Percentiles rank a stretch among this genome's conserved stretches.
Conservation (phyloP, 2,113 vertebrate genomes). For the Rhinopomastus cyanomelas region DNA sequence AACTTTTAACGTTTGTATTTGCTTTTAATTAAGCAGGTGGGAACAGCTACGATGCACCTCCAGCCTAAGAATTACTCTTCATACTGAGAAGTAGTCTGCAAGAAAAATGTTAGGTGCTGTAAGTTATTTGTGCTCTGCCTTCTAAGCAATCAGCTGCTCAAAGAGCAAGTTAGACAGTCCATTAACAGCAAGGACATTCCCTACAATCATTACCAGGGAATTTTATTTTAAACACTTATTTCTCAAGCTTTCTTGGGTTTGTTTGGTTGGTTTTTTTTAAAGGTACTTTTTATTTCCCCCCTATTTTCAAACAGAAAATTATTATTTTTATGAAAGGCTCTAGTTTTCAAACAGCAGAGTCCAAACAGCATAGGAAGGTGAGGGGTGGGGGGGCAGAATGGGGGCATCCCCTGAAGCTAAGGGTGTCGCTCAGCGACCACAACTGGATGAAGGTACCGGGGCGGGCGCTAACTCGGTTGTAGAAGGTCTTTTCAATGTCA, state of each 20-base stretch:
- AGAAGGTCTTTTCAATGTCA: rapidly evolving
- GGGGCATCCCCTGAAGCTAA: not conserved
- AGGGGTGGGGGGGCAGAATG: rapidly evolving
- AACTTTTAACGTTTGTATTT: not conserved
- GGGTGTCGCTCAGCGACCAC: rapidly evolving
- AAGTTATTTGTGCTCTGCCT: too few species aligned
- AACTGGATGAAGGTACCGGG: rapidly evolving
- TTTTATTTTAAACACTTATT: not conserved
- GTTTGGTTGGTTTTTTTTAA: not conserved
- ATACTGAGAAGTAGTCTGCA: not conserved
- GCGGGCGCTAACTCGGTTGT: not conserved
- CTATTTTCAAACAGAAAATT: not conserved
- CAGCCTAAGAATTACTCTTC: not conserved
- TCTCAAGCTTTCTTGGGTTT: not conserved
- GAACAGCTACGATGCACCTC: not conserved
- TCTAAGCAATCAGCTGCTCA: not conserved
- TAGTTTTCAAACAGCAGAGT: not conserved
- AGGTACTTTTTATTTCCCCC: not conserved
- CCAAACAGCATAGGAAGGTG: not conserved
- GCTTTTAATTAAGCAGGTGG: not conserved
- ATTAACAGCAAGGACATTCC: not conserved
- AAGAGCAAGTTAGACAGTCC: not conserved
- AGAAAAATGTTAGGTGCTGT: not conserved
- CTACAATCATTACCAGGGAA: not conserved
- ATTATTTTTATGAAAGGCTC: not conserved